Evolutionary conservation across 2,113 vertebrate genomes (phyloP).

Genomic region (Procavia capensis): DNA sequence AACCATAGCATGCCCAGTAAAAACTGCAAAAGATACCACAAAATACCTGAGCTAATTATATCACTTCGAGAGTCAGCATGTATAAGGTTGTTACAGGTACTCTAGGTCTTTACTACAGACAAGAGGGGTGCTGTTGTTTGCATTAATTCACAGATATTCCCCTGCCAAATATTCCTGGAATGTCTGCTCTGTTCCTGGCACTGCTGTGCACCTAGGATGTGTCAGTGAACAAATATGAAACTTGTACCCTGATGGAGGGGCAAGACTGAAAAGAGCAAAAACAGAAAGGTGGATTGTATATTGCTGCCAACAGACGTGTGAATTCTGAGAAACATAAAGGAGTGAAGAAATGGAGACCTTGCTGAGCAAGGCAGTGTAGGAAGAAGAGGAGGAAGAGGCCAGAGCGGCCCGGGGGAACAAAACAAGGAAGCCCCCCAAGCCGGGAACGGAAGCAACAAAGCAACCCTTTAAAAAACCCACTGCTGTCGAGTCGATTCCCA

Average conservation of each 20-base stretch:
- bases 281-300: background rate
- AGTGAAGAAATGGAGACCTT: background rate
- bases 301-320: background rate
- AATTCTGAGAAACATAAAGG: background rate
- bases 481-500: too few relatives aligned
- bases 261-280: background rate
- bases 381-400: background rate
- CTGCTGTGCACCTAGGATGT: background rate
- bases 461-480: too few relatives aligned
- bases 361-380: background rate
- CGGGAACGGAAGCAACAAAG: too few relatives aligned
- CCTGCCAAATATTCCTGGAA: background rate
- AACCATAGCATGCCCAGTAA: background rate
- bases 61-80: background rate
- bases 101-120: background rate
- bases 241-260: background rate
- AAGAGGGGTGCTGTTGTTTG: background rate
- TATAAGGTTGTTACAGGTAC: background rate
- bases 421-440: too few relatives aligned
- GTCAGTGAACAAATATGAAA: background rate
- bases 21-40: background rate
- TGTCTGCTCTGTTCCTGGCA: background rate
- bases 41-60: background rate
- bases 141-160: background rate
- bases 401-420: background rate